Percentiles rank a stretch among this genome's conserved stretches.
phyloP scores from a whole-genome alignment of 2,797 vertebrate species.

The Astyanax mexicanus region DNA sequence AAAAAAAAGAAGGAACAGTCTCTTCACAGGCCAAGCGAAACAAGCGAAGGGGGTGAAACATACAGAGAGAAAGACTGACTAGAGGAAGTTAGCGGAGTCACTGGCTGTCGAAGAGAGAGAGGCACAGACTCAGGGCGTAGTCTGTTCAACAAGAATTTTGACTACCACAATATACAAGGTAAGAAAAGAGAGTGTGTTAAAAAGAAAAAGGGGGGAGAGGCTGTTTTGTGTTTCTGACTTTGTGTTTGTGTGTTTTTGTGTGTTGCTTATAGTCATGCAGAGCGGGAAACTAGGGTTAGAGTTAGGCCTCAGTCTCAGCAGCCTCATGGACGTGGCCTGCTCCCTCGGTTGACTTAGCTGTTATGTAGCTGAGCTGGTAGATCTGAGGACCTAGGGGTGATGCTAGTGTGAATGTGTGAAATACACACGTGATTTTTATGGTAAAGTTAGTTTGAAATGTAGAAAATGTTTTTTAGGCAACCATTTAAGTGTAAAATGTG shows the following conservation, averaged over 20 bases:
- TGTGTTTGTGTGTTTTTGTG: constrained; percentile 6
- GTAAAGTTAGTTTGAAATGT: no score
- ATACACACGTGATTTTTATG: not conserved
- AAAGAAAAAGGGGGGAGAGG: constrained; percentile 6
- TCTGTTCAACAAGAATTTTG: constrained; percentile 37
- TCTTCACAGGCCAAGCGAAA: constrained; percentile 34
- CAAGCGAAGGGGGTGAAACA: constrained; percentile 38
- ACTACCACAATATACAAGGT: constrained; percentile 57
- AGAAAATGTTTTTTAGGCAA: no score
- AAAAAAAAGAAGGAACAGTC: constrained; percentile 56
- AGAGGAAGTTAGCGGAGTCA: constrained; percentile 57
- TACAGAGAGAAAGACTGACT: constrained; percentile 23
- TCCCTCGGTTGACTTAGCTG: not conserved
- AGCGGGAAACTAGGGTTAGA: not conserved
- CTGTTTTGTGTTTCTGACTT: not conserved
- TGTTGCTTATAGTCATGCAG: not conserved
- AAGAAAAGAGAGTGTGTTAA: constrained; percentile 35
- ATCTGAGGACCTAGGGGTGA: not conserved
- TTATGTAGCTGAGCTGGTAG: not conserved
- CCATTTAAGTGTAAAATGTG: not conserved
- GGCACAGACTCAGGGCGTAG: constrained; percentile 49
- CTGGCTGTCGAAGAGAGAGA: constrained; percentile 28
- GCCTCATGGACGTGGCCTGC: constrained; percentile 13
- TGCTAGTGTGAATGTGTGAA: not conserved
- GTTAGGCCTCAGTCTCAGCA: constrained; percentile 16